These are phyloP conservation scores for Pyrgus malvae DNA, from an alignment of 2,888 invertebrate species.

Conservation along the genomic window DNA sequence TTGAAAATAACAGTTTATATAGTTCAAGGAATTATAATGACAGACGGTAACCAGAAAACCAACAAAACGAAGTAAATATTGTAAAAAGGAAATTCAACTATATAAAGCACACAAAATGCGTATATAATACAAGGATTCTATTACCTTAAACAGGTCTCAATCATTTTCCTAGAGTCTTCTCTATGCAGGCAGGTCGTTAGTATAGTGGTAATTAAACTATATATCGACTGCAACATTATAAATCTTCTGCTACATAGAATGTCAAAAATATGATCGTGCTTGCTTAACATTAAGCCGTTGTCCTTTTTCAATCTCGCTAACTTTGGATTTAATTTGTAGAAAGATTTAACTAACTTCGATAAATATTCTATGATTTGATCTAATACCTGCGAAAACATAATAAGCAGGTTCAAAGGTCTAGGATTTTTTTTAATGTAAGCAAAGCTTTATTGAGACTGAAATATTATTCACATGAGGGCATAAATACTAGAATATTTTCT, in stretches of 20 bases:
- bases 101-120: not conserved
- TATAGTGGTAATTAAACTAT: conserved; percentile 78
- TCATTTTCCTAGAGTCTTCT: conserved; percentile 81
- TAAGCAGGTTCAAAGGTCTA: too few species aligned
- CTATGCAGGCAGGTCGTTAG: conserved; percentile 77
- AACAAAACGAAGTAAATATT: too few species aligned
- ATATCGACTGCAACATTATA: conserved; percentile 78
- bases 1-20: not conserved
- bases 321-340: conserved; percentile 76
- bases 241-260: conserved; percentile 78
- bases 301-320: conserved; percentile 71
- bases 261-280: conserved; percentile 77
- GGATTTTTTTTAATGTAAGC: too few species aligned
- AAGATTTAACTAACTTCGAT: conserved; percentile 75
- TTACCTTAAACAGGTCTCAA: conserved; percentile 81
- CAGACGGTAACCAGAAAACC: too few species aligned
- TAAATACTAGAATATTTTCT: too few species aligned
- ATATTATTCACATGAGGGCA: too few species aligned
- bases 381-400: conserved; percentile 67
- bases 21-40: too few species aligned
- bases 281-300: conserved; percentile 61
- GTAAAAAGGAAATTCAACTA: too few species aligned
- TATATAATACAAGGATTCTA: conserved; percentile 18
- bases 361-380: conserved; percentile 80
- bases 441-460: too few species aligned